Base-by-base conservation (phyloP, 2,797 vertebrate genomes). In the Peromyscus eremicus region DNA sequence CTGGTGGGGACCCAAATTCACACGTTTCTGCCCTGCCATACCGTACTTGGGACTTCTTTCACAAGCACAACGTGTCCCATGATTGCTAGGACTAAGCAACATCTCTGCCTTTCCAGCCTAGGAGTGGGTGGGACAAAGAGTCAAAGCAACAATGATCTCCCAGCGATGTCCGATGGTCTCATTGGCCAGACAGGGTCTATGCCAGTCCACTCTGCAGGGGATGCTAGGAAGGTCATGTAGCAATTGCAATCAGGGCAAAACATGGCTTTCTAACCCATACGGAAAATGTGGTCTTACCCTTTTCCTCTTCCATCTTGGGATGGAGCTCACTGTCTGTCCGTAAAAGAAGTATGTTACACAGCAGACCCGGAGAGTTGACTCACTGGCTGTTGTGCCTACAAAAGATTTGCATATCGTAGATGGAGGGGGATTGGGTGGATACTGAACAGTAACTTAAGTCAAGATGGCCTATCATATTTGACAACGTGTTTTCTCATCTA, bases 401-500 rank as follows among this genome's bases (percentile, higher is more conserved):
- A 66, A 49, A 9, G 8, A 46, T 80, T 92, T 90, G 10, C 46
- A 32, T 71, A 2, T 11, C 85, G 12, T 68, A 21, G 13, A 13
- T 57, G 1, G 10, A 5, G 3, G 84, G 34, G 12, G 6, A 23
- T 23, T 66, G 32, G 1, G 3, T 71, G 17, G 40, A 91, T 19
- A 64, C 25, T 68, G 37, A 88, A 0, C 23, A n/a, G 76, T 71
- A 84, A 85, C 6, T 55, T 81, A 34, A 77, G 87, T 88, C 43
- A 90, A 85, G 32, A 68, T 66, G 34, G 27, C 46, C 75, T 94
- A 29, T 96, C 57, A 49, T 37, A 89, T 87, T 90, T 89, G 27
- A 91, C 40, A 52, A 86, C 81, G 87, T 21, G 40, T 57, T 87
- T 82, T 57, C n/a, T 88, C 49, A 83, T 95, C 86, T 84, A 23